These are phyloP conservation scores for Catagonus wagneri DNA, from an alignment of 2,113 vertebrate species.

Conservation along the genomic window DNA sequence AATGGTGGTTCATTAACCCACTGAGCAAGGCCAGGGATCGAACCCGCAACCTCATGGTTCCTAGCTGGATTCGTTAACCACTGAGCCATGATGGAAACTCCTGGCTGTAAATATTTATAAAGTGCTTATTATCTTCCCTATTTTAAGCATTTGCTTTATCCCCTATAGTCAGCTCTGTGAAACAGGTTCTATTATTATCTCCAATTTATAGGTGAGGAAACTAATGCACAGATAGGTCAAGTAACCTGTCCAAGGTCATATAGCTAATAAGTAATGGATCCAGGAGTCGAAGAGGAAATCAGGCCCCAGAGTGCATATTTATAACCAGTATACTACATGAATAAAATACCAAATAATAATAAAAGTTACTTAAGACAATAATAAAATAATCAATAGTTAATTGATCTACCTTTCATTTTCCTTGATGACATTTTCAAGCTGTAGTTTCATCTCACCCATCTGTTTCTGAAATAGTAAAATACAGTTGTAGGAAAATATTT, in stretches of 20 bases:
- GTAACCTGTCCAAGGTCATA: neutral
- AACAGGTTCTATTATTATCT: constrained; percentile 4
- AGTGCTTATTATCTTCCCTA: neutral
- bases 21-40: no score
- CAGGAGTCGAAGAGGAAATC: neutral
- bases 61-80: no score
- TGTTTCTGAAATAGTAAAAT: constrained; percentile 87
- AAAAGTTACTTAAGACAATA: neutral
- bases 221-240: neutral
- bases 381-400: neutral
- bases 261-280: neutral
- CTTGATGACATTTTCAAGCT: constrained; percentile 91
- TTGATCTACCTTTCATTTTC: constrained; percentile 95
- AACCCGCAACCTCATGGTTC: no score
- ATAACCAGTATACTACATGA: neutral
- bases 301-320: neutral
- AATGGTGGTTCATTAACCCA: no score
- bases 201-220: neutral
- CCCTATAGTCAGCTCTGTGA: neutral
- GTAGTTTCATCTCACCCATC: constrained; percentile 90
- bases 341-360: constrained; percentile 21
- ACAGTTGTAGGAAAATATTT: neutral
- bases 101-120: constrained; percentile 9
- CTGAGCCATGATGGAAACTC: no score
- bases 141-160: neutral